Conservation (phyloP, 2,113 vertebrate species). For the Macaca fascicularis region T2T-MFA8v1.1 NC_088384.1:30374501-30375000, state of each 20-base stretch:
- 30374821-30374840: background rate
- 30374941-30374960: background rate
- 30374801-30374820: background rate
- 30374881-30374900: background rate
- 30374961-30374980: background rate
- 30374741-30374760: background rate
- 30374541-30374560: background rate
- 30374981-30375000: background rate
- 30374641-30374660: background rate
- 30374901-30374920: background rate
- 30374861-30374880: background rate
- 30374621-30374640: background rate
- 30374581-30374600: background rate
- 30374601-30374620: background rate
- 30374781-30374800: background rate
- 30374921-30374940: background rate
- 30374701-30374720: background rate
- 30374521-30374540: background rate
- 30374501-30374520: background rate
- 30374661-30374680: background rate
- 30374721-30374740: background rate
- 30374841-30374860: background rate
- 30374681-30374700: background rate
- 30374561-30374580: background rate
- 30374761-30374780: background rate